A percentile compares a stretch with the other conserved stretches of the same genome.
These are phyloP conservation scores for Bombus fervidus DNA, from an alignment of 1,140 invertebrate genomes.

Conservation along the genomic window DNA sequence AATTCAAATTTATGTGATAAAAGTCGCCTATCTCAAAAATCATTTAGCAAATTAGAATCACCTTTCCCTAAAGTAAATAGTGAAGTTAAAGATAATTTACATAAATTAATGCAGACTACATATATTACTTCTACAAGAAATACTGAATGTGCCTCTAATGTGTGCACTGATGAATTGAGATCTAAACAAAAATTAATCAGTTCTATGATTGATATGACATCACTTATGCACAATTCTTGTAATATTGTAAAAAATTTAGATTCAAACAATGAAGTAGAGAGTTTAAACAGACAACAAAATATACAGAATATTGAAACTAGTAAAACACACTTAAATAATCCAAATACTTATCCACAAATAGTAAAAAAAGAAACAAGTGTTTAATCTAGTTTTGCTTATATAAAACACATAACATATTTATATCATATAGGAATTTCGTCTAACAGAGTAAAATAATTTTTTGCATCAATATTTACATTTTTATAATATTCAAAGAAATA, in stretches of 20 bases:
- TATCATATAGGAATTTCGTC: constrained; percentile 2
- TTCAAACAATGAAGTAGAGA: constrained; percentile 57
- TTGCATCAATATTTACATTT: not conserved
- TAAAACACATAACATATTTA: constrained; percentile 24
- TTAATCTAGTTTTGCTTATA: constrained; percentile 54
- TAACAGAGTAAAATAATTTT: constrained; percentile 10
- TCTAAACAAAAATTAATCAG: constrained; percentile 62
- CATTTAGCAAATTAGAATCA: constrained; percentile 61
- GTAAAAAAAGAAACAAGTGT: constrained; percentile 80
- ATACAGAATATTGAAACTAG: constrained; percentile 47
- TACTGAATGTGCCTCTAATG: constrained; percentile 41
- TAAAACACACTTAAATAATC: constrained; percentile 63
- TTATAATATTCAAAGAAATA: constrained; percentile 6
- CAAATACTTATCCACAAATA: constrained; percentile 42
- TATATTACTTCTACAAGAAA: constrained; percentile 53
- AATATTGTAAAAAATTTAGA: constrained; percentile 53
- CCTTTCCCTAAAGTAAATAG: constrained; percentile 63
- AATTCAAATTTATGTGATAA: constrained; percentile 64
- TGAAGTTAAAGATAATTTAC: constrained; percentile 58
- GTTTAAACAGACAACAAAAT: constrained; percentile 63
- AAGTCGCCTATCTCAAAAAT: constrained; percentile 59
- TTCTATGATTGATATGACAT: constrained; percentile 70
- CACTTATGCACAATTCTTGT: constrained; percentile 57
- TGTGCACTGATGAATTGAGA: constrained; percentile 40
- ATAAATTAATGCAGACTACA: constrained; percentile 38